These are phyloP conservation scores for Syngnathus typhle DNA, from an alignment of 2,113 vertebrate species.

Conservation along the genomic window DNA sequence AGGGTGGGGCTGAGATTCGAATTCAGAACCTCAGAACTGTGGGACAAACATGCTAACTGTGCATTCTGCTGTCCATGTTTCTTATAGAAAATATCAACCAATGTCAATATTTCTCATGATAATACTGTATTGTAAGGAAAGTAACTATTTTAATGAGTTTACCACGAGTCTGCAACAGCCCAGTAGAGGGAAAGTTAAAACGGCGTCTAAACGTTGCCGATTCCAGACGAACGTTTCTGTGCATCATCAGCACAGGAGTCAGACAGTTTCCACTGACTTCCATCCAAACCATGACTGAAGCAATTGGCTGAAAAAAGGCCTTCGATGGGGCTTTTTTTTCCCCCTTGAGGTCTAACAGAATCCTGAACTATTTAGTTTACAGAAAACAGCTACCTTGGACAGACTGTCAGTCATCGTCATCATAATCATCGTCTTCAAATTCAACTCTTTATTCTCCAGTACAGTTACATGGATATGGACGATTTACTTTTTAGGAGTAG, in stretches of 20 bases:
- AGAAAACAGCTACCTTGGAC: not conserved
- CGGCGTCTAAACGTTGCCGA: not conserved
- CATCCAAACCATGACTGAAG: not conserved
- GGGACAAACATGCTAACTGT: no score
- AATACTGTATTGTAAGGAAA: not conserved
- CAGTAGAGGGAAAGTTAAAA: not conserved
- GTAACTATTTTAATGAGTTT: not conserved
- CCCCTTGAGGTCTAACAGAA: not conserved
- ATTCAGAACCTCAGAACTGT: not conserved
- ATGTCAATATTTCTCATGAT: not conserved
- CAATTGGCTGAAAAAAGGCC: not conserved
- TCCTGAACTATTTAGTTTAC: not conserved
- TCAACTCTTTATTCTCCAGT: not conserved
- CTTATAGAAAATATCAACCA: not conserved
- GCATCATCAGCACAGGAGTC: constrained; percentile 3
- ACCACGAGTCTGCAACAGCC: not conserved
- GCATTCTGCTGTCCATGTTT: no score
- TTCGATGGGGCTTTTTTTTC: not conserved
- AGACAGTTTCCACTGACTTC: constrained; percentile 5
- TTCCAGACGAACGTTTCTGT: not conserved
- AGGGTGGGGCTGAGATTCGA: no score
- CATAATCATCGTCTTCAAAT: not conserved
- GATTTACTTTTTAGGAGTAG: constrained; percentile 11
- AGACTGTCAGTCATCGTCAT: not conserved
- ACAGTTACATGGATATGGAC: not conserved